phyloP scores from a whole-genome alignment of 2,797 vertebrate genomes.

The Sebastes iracundus region DNA sequence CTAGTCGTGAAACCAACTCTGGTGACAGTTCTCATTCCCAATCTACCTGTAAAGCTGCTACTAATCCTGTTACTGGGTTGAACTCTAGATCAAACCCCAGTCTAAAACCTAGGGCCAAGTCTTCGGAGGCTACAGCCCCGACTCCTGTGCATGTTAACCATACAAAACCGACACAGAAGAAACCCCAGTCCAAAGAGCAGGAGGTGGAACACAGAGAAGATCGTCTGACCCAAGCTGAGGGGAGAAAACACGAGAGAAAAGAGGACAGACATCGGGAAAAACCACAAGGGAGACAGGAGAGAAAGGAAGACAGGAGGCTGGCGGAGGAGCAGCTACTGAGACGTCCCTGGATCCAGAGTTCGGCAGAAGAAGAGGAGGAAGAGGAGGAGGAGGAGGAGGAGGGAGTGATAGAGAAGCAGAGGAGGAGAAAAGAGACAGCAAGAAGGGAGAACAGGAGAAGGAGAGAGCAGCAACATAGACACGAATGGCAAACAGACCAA shows the following conservation, averaged over 20 bases:
- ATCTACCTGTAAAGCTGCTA: slow-evolving; percentile 52
- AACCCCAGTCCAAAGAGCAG: slow-evolving; percentile 56
- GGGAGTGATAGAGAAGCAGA: slow-evolving; percentile 69
- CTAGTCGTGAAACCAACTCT: slow-evolving; percentile 40
- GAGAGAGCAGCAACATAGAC: slow-evolving; percentile 67
- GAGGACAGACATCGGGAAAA: slow-evolving; percentile 51
- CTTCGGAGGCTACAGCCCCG: slow-evolving; percentile 36
- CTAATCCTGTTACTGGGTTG: slow-evolving; percentile 40
- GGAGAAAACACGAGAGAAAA: slow-evolving; percentile 51
- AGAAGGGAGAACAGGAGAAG: slow-evolving; percentile 73
- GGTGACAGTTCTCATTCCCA: slow-evolving; percentile 46
- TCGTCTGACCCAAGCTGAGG: slow-evolving; percentile 63
- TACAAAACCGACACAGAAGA: slow-evolving; percentile 60
- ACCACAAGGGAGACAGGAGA: slow-evolving; percentile 57
- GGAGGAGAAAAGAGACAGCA: slow-evolving; percentile 79
- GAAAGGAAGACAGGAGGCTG: slow-evolving; percentile 81
- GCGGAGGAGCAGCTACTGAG: slow-evolving; percentile 81
- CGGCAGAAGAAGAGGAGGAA: slow-evolving; percentile 72
- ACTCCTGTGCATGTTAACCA: slow-evolving; percentile 35
- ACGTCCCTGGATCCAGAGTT: slow-evolving; percentile 78
- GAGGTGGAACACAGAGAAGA: slow-evolving; percentile 74
- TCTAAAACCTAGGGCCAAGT: slow-evolving; percentile 61
- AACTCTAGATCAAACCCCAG: slow-evolving; percentile 46
- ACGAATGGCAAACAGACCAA: slow-evolving; percentile 71
- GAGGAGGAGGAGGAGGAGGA: slow-evolving; percentile 79